Conservation (phyloP, 2,113 vertebrate genomes). For the Trematocara variabile region DNA sequence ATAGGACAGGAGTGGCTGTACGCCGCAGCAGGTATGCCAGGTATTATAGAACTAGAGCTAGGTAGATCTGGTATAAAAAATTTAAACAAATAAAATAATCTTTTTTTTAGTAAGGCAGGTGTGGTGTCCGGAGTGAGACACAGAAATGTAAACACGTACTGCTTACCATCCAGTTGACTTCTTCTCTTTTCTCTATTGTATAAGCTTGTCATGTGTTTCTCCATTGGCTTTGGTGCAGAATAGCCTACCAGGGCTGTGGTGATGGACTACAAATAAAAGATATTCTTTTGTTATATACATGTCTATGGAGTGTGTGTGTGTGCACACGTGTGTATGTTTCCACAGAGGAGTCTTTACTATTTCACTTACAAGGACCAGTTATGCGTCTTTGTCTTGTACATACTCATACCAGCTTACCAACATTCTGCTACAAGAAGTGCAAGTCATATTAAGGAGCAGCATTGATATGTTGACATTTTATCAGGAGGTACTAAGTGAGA, state of each 20-base stretch:
- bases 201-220: slow-evolving; percentile 99
- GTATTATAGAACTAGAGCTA: slow-evolving; percentile 63
- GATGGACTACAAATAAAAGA: slow-evolving; percentile 99
- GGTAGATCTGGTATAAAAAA: slow-evolving; percentile 46
- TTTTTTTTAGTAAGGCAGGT: slow-evolving; percentile 33
- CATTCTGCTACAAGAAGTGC: not conserved
- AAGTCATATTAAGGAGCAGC: not conserved
- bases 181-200: slow-evolving; percentile 85
- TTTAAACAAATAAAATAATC: not conserved
- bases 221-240: slow-evolving; percentile 98
- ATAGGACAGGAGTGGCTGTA: slow-evolving; percentile 53
- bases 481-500: not conserved
- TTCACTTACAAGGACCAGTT: not conserved
- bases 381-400: slow-evolving; percentile 16
- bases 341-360: not conserved
- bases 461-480: not conserved
- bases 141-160: slow-evolving; percentile 71
- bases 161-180: slow-evolving; percentile 79
- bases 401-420: slow-evolving; percentile 3
- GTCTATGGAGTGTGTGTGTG: slow-evolving; percentile 54
- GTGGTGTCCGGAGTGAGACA: slow-evolving; percentile 42
- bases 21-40: slow-evolving; percentile 54
- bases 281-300: slow-evolving; percentile 90
- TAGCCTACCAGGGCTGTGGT: slow-evolving; percentile 84
- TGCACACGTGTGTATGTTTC: not conserved